Evolutionary conservation across 2,797 vertebrate genomes (phyloP).

Genomic region (Chrysocyon brachyurus): DNA sequence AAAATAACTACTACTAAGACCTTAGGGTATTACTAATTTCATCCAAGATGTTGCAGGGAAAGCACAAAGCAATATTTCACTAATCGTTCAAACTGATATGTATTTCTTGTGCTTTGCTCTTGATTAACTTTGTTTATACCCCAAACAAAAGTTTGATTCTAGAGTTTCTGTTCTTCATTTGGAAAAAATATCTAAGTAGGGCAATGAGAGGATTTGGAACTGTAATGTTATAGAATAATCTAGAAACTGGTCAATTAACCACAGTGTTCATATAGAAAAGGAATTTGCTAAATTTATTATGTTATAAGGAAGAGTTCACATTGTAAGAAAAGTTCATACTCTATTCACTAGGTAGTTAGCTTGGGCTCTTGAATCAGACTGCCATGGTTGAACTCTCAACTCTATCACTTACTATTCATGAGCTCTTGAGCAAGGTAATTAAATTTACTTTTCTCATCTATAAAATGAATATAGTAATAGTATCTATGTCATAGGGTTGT

Average conservation of each 20-base stretch:
- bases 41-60: constrained; percentile 42
- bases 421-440: neutral
- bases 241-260: neutral
- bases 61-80: neutral
- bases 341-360: neutral
- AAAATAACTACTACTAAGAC: neutral
- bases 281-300: neutral
- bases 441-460: constrained; percentile 35
- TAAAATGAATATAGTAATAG: neutral
- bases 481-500: neutral
- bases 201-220: neutral
- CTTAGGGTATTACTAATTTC: neutral
- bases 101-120: neutral
- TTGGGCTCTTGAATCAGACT: neutral
- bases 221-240: neutral
- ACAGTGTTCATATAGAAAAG: neutral
- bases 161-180: neutral
- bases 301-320: neutral
- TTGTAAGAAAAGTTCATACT: neutral
- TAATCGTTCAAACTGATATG: neutral
- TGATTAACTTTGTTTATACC: neutral
- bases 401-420: neutral
- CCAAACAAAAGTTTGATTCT: neutral
- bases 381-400: neutral
- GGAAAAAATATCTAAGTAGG: neutral